Base-by-base conservation (phyloP, 2,797 vertebrate species). In the Danio tinwini region DNA sequence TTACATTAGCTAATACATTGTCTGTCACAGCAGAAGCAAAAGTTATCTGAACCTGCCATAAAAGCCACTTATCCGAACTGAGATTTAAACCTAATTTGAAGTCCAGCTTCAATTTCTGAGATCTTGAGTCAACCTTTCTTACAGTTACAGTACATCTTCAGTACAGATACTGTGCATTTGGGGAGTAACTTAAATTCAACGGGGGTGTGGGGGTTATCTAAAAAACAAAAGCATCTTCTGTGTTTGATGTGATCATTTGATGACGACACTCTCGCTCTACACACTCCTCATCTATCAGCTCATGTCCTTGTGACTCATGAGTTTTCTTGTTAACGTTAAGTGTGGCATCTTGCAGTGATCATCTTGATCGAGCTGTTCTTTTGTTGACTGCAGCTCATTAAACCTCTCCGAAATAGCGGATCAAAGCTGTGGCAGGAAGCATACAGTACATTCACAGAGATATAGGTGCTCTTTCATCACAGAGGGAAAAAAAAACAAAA, bases 361-460 rank as follows among this genome's bases (percentile, higher is more conserved):
- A 4, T 45, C 71, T 21, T 17, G 17, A 44, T 44, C 40, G 39
- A 56, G 61, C 10, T 53, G 29, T 29, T 29, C 29, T 50, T 49
- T 68, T 61, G 44, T 74, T 74, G 65, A 75, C n/a, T 49, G 29
- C 19, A 47, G 59, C 75, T 82, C 72, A 83, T 75, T 76, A 71
- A 17, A 42, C 61, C 12, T 50, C 21, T 58, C 7, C 1, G 17
- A 42, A 64, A 14, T 4, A 17, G n/a, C 40, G 12, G 29, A 74
- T 74, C 62, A 73, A 82, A 79, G 76, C 40, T 45, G 19, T 1
- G 12, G 50, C 40, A 52, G n/a, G 6, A 63, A 61, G 9, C 29
- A 29, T 29, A 29, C 29, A 1, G 6, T 44, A 17, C 62, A 44
- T 55, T 74, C 50, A 58, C 63, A 50, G 39, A 70, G 17, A 70